These are phyloP conservation scores for Geotria australis DNA, from an alignment of 2,797 vertebrate species.

Conservation along the genomic window DNA sequence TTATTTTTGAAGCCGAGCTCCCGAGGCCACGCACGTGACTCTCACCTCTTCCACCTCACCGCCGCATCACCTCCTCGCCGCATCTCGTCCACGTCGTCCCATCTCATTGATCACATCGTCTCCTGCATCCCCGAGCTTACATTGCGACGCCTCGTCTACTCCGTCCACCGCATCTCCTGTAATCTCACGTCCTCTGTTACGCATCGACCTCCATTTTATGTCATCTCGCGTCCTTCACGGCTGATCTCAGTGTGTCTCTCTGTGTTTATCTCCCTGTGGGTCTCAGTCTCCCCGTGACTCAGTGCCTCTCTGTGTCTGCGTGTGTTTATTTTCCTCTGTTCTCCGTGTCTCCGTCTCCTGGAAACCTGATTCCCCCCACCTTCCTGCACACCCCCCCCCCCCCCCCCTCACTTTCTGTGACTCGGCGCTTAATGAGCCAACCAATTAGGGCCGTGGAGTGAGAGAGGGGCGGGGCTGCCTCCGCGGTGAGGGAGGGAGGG, in stretches of 20 bases:
- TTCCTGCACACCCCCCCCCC: neutral
- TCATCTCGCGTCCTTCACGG: too few species aligned
- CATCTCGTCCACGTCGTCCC: too few species aligned
- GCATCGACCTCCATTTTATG: too few species aligned
- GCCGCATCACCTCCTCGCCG: too few species aligned
- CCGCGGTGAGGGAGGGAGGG: neutral
- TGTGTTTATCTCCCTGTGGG: neutral
- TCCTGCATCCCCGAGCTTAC: too few species aligned
- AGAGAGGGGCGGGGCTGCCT: neutral
- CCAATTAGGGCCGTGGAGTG: neutral
- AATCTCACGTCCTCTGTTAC: too few species aligned
- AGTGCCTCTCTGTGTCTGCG: neutral
- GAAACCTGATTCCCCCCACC: neutral
- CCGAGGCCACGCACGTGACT: too few species aligned
- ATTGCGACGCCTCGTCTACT: too few species aligned
- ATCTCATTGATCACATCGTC: too few species aligned
- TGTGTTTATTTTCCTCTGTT: neutral
- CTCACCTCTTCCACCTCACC: too few species aligned
- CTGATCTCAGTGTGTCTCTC: neutral
- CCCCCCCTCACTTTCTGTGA: neutral
- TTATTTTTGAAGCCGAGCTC: too few species aligned
- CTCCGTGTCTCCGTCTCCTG: neutral
- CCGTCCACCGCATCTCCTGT: too few species aligned
- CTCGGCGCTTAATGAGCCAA: neutral
- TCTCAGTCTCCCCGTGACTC: neutral